Evolutionary conservation across 2,113 vertebrate species (phyloP).

Genomic region (Laticauda colubrina): DNA sequence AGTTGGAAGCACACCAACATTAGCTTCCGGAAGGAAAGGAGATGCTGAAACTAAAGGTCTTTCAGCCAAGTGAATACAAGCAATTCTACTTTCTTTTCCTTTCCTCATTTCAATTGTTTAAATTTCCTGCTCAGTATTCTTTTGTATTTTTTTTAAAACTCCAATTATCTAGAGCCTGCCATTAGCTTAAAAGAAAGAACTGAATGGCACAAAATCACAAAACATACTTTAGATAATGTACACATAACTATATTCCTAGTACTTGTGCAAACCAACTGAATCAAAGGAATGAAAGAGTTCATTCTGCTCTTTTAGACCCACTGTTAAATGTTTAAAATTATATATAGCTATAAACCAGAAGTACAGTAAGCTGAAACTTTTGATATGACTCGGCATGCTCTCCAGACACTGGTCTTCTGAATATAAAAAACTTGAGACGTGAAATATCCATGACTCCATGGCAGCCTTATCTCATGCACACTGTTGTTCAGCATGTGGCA

Average conservation of each 20-base stretch:
- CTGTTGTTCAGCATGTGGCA: neutral
- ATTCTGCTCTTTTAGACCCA: neutral
- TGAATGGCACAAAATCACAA: neutral
- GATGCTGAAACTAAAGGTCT: neutral
- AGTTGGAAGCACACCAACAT: neutral
- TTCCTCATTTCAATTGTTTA: neutral
- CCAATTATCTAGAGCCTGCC: neutral
- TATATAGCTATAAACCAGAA: neutral
- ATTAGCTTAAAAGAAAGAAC: neutral
- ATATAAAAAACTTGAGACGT: neutral
- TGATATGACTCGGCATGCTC: neutral
- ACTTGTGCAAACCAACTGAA: neutral
- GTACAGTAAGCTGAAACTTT: neutral
- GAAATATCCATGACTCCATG: neutral
- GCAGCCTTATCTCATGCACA: neutral
- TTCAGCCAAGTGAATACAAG: conserved; percentile 27
- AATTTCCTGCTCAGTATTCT: neutral
- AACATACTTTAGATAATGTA: neutral
- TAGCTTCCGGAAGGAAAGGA: neutral
- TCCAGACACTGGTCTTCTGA: neutral
- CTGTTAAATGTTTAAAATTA: neutral
- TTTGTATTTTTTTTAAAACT: neutral
- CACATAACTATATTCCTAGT: neutral
- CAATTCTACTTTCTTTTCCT: neutral
- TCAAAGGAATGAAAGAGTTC: neutral